Evolutionary conservation across 92 coral and sea anemone genomes (phyloP).

Genomic region (Paramuricea clavata): DNA sequence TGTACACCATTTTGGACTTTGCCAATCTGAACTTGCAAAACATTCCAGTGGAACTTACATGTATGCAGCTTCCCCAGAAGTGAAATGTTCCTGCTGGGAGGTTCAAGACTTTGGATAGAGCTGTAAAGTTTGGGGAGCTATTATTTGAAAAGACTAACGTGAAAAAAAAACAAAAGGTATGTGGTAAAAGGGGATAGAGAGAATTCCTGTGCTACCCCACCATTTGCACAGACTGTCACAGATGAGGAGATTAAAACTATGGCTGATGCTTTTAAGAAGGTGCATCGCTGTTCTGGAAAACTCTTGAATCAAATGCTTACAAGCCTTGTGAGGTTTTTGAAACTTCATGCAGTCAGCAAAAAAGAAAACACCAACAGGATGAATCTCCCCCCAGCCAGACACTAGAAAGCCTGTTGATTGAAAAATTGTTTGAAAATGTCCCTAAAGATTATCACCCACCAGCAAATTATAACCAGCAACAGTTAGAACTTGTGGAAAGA

Average conservation of each 20-base stretch:
- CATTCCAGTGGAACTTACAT: constrained; percentile 69
- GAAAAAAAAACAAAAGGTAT: constrained; percentile 51
- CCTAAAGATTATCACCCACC: constrained; percentile 1
- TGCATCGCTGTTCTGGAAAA: constrained; percentile 52
- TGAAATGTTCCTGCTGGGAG: constrained; percentile 72
- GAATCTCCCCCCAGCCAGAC: constrained; percentile 8
- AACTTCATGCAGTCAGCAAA: constrained; percentile 43
- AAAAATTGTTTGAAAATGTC: constrained; percentile 40
- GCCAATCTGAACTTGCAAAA: constrained; percentile 50
- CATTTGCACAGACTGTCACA: constrained; percentile 66
- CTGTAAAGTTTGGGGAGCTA: constrained; percentile 39
- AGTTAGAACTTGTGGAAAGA: constrained; percentile 24
- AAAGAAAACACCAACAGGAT: constrained; percentile 10
- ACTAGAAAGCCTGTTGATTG: constrained; percentile 26
- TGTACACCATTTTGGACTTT: constrained; percentile 69
- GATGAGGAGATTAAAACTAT: constrained; percentile 53
- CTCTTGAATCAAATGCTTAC: constrained; percentile 38
- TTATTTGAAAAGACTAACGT: constrained; percentile 36
- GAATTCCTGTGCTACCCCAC: constrained; percentile 67
- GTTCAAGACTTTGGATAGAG: constrained; percentile 51
- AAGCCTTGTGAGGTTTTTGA: constrained; percentile 43
- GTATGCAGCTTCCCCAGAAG: constrained; percentile 69
- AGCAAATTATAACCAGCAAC: constrained; percentile 16
- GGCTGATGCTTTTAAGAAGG: constrained; percentile 53
- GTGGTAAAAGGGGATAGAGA: constrained; percentile 51